A percentile compares a stretch with the other conserved stretches of the same genome.
Evolutionary conservation across 2,113 vertebrate species (phyloP).

Genomic region (Gorilla gorilla): DNA sequence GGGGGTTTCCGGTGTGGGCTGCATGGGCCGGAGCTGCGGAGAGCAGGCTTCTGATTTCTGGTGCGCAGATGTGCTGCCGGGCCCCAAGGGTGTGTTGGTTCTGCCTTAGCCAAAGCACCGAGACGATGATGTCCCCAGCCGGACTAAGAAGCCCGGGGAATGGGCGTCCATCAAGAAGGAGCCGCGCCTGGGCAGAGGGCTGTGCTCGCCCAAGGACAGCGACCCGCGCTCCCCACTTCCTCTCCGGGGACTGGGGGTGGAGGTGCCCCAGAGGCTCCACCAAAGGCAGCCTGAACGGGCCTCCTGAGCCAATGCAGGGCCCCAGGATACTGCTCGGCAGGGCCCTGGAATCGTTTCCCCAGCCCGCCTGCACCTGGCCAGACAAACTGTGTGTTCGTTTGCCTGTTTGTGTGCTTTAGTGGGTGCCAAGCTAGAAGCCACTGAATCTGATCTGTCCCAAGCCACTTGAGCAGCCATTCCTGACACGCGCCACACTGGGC

Average conservation of each 20-base stretch:
- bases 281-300: neutral
- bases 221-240: neutral
- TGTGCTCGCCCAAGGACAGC: neutral
- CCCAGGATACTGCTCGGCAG: too few species aligned
- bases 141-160: neutral
- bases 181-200: neutral
- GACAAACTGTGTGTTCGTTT: too few species aligned
- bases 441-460: neutral
- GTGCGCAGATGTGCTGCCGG: accelerated
- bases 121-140: neutral
- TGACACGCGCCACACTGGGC: accelerated
- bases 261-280: neutral
- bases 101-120: neutral
- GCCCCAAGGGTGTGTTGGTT: neutral
- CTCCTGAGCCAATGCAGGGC: neutral
- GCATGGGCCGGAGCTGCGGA: neutral
- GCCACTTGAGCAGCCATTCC: neutral
- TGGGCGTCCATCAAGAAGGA: neutral
- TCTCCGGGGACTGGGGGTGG: neutral
- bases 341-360: neutral
- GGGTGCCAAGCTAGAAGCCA: neutral
- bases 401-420: neutral
- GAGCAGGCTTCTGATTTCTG: neutral
- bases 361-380: too few species aligned
- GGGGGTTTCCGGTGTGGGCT: neutral